Evolutionary conservation across 1,140 invertebrate genomes (phyloP), one percentile per base, ranked within the genome.

Genomic region (Drosophila takahashii): DNA sequence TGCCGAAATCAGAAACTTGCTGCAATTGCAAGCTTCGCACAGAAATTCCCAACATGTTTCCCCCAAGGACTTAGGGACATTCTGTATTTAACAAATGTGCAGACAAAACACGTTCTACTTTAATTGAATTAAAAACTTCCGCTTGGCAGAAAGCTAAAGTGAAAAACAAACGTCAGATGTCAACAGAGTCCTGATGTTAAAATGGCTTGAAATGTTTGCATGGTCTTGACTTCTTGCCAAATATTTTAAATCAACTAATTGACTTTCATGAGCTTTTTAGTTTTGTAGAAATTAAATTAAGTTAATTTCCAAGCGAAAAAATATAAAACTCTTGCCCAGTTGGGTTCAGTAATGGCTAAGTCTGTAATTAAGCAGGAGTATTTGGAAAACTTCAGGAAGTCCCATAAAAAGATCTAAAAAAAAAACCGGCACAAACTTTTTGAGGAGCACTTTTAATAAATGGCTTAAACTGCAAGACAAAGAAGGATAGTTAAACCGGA

Each of bases 41-140:
- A 56, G 39, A 16, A n/a, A 16, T 32, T 57, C 54, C 11, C 18
- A 16, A 15, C n/a, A n/a, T 3, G 13, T 3, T 27, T 22, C 0
- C 22, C 34, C 27, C 9, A 4, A 13, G 50, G 16, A 50, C 50
- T 47, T 29, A 16, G 45, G 59, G 56, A 66, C 58, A 69, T 39
- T 70, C 52, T 4, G 16, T 47, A 56, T 56, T 69, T 44, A 48
- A 45, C 48, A 71, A 42, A 57, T 70, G 51, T 42, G 52, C 16
- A 34, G 41, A 71, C 50, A 57, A 39, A 56, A 70, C 67, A 71
- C 65, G 66, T 70, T 71, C 32, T 34, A 57, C 50, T 34, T 15
- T 48, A 70, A 71, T 71, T 70, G 51, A 71, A 71, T 70, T 71
- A 71, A 70, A 71, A 70, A 71, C 67, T 71, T 71, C 42, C 67